Evolutionary conservation across 2,888 invertebrate genomes (phyloP), one percentile per base, ranked within the genome.

Genomic region (Agrilus mali): DNA sequence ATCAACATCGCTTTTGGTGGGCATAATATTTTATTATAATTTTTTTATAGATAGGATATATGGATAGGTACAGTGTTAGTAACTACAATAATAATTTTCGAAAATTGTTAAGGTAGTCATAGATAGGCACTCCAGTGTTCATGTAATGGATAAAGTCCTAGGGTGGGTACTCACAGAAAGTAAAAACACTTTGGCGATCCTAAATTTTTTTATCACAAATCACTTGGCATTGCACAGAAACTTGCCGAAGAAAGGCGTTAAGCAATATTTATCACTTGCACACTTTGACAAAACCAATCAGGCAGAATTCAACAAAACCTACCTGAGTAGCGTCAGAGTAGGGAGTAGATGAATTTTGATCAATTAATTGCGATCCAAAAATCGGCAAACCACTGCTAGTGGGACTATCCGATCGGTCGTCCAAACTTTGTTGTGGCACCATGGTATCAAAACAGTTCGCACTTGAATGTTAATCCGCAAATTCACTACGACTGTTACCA

Each of bases 321-420:
- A 90, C 90, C 87, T 89, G 87, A 58, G 96, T 97, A 50, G 96
- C 96, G 76, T 97, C 96, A 62, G 94, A 89, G 73, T 97, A 97
- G 47, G 96, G 96, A 47, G 95, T 96, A 42, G 82, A 75, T 31
- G 94, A 93, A 67, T 86, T 85, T 69, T 87, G 83, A 72, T 86
- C 84, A 68, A 95, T 85, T 59, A 84, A 76, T 67, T 88, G 85
- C 45, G 93, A 94, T 57, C 94, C 93, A 71, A 94, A 94, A 62
- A 86, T 74, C 53, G 82, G 79, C 55, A 74, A 70, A 58, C 76
- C 77, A 65, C 74, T 76, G 61, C 74, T 72, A 43, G 77, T 58
- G n/a, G 63, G 62, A 50, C 60, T 63, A 47, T 63, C 64, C 43
- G 64, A 63, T 51, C 64, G 55, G 44, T 46, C 63, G 54, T 72